Evolutionary conservation across 1,140 invertebrate species (phyloP).

Genomic region (Penaeus vannamei): DNA sequence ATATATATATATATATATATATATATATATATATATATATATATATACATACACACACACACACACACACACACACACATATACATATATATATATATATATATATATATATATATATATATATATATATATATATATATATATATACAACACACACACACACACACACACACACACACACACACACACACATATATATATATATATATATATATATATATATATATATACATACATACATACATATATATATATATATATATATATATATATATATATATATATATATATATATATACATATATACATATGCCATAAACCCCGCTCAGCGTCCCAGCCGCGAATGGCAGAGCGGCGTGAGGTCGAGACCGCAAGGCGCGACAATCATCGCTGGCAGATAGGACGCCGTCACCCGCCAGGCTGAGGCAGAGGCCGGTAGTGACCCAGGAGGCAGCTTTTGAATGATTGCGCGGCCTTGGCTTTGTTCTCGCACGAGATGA

Average conservation of each 20-base stretch:
- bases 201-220: constrained; percentile 18
- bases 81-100: constrained; percentile 2
- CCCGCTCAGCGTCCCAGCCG: too few species aligned
- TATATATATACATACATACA: constrained; percentile 24
- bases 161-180: background rate
- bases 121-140: constrained; percentile 3
- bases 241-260: constrained; percentile 30
- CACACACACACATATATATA: constrained; percentile 25
- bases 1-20: constrained; percentile 18
- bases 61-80: background rate
- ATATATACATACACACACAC: background rate
- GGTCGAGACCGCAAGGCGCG: too few species aligned
- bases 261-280: background rate
- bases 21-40: constrained; percentile 28
- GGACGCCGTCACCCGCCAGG: too few species aligned
- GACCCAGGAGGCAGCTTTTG: too few species aligned
- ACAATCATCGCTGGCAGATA: too few species aligned
- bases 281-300: background rate
- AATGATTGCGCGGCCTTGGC: too few species aligned
- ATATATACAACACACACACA: background rate
- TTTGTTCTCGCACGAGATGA: too few species aligned
- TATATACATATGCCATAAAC: too few species aligned
- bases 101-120: constrained; percentile 2
- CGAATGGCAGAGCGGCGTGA: too few species aligned
- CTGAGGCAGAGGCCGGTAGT: too few species aligned